A percentile compares a stretch with the other conserved stretches of the same genome.
These are phyloP conservation scores for Stramonita haemastoma DNA, from an alignment of 2,888 invertebrate genomes.

Conservation along the genomic window DNA sequence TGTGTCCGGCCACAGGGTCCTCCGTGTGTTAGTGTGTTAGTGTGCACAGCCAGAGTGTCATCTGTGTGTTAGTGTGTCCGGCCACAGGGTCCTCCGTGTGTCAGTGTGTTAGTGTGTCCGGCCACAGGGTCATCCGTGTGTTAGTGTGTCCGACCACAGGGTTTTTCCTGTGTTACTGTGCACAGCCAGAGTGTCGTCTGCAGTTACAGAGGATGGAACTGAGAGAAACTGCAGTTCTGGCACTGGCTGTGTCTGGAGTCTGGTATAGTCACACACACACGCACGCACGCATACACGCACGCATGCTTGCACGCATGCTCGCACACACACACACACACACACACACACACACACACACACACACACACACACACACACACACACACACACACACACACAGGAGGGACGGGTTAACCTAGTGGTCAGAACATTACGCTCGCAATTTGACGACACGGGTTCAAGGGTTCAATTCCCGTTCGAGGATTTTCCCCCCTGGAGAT, in stretches of 20 bases:
- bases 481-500: too few species aligned
- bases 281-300: background rate
- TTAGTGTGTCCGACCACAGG: background rate
- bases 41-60: background rate
- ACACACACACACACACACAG: too few species aligned
- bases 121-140: background rate
- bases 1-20: background rate
- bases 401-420: too few species aligned
- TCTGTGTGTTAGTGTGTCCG: background rate
- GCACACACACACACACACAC: too few species aligned
- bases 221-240: too few species aligned
- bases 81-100: background rate
- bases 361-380: too few species aligned
- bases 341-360: too few species aligned
- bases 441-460: too few species aligned
- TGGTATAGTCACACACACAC: too few species aligned
- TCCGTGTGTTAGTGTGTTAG: background rate
- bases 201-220: background rate
- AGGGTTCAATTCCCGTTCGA: too few species aligned
- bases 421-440: too few species aligned
- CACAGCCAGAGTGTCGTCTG: background rate
- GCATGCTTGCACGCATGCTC: background rate
- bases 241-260: too few species aligned
- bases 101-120: background rate
- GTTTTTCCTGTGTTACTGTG: background rate